Evolutionary conservation across 2,113 vertebrate species (phyloP).

Genomic region (Apaloderma vittatum): DNA sequence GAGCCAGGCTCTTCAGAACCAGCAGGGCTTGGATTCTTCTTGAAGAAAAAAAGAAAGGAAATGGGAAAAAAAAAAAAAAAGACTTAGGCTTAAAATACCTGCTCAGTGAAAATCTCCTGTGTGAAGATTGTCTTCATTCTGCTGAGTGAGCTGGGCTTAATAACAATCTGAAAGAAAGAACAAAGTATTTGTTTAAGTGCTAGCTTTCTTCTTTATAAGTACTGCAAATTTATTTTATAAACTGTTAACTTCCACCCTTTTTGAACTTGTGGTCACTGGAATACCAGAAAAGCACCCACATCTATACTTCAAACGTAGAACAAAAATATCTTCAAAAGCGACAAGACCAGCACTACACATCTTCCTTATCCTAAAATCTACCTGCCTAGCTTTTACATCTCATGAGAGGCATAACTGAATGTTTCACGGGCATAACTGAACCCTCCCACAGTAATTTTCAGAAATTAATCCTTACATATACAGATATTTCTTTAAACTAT

Average conservation of each 20-base stretch:
- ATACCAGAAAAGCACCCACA: not conserved
- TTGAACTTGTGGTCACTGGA: not conserved
- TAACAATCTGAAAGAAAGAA: conserved; percentile 89
- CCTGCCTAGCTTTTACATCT: not conserved
- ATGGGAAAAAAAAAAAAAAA: not conserved
- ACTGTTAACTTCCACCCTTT: not conserved
- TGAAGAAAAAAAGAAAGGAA: not conserved
- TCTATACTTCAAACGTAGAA: not conserved
- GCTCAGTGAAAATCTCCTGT: conserved; percentile 99
- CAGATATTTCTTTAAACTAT: not conserved
- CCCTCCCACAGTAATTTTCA: not conserved
- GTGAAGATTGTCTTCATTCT: conserved; percentile 99
- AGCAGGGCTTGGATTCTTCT: not conserved
- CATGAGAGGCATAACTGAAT: not conserved
- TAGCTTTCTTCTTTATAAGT: not conserved
- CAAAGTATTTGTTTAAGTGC: not conserved
- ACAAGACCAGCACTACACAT: fast-evolving
- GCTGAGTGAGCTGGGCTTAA: conserved; percentile 96
- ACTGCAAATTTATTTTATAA: not conserved
- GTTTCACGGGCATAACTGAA: fast-evolving
- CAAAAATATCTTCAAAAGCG: not conserved
- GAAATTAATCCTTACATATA: not conserved
- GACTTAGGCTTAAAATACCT: conserved; percentile 79
- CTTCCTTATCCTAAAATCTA: not conserved
- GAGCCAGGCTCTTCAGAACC: not conserved